phyloP scores from a whole-genome alignment of 2,113 vertebrate genomes.

The Hippocampus comes region DNA sequence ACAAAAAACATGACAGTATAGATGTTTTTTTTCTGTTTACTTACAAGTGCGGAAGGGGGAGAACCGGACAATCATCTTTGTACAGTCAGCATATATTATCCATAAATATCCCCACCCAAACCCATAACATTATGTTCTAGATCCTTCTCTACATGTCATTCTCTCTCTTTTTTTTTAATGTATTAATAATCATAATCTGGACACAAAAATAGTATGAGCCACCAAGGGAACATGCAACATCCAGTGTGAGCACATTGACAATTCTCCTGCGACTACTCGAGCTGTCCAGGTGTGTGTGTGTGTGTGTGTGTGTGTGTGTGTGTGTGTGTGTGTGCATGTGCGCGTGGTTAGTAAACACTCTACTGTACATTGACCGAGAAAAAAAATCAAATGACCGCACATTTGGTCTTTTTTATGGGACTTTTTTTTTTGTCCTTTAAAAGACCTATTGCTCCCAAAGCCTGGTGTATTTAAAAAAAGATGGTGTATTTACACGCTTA shows the following conservation, averaged over 20 bases:
- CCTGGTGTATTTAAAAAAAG: conserved; percentile 69
- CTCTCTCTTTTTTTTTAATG: conserved; percentile 29
- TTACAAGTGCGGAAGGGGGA: conserved; percentile 76
- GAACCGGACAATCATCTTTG: conserved; percentile 89
- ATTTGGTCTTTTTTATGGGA: conserved; percentile 61
- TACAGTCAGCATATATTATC: conserved; percentile 81
- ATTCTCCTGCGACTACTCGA: conserved; percentile 79
- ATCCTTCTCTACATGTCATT: conserved; percentile 45
- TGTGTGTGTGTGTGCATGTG: conserved; percentile 54
- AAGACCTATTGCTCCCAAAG: conserved; percentile 64
- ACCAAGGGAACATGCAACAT: conserved; percentile 95
- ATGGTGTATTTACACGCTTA: conserved; percentile 83
- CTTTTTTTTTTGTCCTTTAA: conserved; percentile 70
- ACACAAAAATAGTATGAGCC: conserved; percentile 84
- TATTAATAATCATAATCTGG: conserved; percentile 73
- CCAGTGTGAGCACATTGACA: conserved; percentile 86
- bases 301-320: conserved; percentile 42
- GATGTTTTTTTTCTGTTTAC: conserved; percentile 78
- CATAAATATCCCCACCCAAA: conserved; percentile 61
- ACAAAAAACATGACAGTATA: conserved; percentile 89
- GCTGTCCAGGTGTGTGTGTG: conserved; percentile 62
- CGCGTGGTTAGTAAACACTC: conserved; percentile 44
- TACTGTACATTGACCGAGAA: conserved; percentile 47
- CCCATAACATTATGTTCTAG: conserved; percentile 55
- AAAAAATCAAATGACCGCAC: conserved; percentile 68